Conservation (phyloP, 2,113 vertebrate genomes). For the Mus spicilegus region DNA sequence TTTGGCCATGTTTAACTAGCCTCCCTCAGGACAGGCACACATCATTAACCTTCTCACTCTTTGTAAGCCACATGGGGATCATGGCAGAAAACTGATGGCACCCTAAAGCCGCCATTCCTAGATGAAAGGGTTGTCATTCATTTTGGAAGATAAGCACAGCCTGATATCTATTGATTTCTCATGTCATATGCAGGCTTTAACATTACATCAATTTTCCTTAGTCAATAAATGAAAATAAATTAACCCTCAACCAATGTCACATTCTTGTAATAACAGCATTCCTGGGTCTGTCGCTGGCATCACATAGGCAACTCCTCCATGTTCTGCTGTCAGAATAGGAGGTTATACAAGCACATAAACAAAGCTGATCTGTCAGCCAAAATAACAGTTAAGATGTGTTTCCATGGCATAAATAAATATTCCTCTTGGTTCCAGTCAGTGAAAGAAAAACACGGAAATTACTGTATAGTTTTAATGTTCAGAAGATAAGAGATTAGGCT, state of each 20-base stretch:
- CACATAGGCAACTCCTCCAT: neutral
- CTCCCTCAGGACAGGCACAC: constrained; percentile 59
- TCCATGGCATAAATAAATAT: constrained; percentile 60
- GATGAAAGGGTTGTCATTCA: constrained; percentile 42
- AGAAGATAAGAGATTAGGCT: constrained; percentile 53
- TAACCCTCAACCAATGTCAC: neutral
- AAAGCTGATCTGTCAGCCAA: constrained; percentile 69
- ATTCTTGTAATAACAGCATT: constrained; percentile 38
- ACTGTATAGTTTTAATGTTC: constrained; percentile 53
- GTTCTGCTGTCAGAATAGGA: constrained; percentile 59
- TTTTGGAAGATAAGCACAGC: constrained; percentile 6
- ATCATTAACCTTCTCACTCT: constrained; percentile 71
- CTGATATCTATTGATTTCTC: constrained; percentile 31
- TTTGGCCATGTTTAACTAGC: constrained; percentile 70
- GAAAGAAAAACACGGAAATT: constrained; percentile 70
- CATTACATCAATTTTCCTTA: constrained; percentile 1
- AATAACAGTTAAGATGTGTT: constrained; percentile 64
- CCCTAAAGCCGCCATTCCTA: neutral
- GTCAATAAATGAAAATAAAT: constrained; percentile 55
- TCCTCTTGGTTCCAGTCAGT: constrained; percentile 55
- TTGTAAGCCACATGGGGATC: constrained; percentile 56
- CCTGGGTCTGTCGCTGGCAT: neutral
- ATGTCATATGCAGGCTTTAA: constrained; percentile 12
- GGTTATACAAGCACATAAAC: constrained; percentile 64
- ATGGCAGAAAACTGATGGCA: constrained; percentile 51